Base-by-base conservation (phyloP, 2,113 vertebrate species). In the Heterotilapia buettikoferi region DNA sequence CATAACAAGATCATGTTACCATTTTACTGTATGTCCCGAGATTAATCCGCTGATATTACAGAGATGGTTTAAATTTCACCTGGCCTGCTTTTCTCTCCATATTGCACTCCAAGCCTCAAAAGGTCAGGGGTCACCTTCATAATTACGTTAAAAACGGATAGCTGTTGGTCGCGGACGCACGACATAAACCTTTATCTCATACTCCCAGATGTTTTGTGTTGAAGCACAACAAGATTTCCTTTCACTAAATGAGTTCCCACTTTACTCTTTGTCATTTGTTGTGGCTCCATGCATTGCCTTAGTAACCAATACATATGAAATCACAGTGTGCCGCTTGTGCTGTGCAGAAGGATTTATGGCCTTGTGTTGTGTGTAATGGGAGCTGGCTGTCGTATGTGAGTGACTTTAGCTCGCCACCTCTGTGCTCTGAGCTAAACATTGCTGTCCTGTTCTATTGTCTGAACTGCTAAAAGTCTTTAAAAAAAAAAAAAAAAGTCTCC, bases 251-350 rank as follows among this genome's bases (percentile, higher is more conserved):
- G 71, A 91, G 80, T 79, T 91, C 80, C 84, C 18, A 59, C 50
- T 90, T 92, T 45, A 56, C 47, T 87, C 87, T 81, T 83, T 92
- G 88, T 92, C 87, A 92, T 94, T 89, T 94, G 93, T 94, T 94
- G 92, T 94, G 91, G 89, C 91, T 92, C 85, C 53, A 54, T 66
- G 68, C 84, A 78, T 93, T 84, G 89, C 92, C 93, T 76, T 95
- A 89, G 94, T 89, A 94, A 96, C 93, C 87, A 82, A 89, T 93
- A 93, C 93, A 93, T 95, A 94, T 93, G 90, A 94, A 95, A 94
- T 94, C 93, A 88, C 93, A 93, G 90, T 54, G 5, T 81, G 89
- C 92, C 87, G 92, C 91, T 82, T 85, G 88, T 92, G 89, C 93
- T 78, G 88, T 85, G 89, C 88, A 84, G 88, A 94, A 54, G 86